These are phyloP conservation scores for Tetramorium alpestre DNA, from an alignment of 1,140 invertebrate genomes.

Conservation along the genomic window DNA sequence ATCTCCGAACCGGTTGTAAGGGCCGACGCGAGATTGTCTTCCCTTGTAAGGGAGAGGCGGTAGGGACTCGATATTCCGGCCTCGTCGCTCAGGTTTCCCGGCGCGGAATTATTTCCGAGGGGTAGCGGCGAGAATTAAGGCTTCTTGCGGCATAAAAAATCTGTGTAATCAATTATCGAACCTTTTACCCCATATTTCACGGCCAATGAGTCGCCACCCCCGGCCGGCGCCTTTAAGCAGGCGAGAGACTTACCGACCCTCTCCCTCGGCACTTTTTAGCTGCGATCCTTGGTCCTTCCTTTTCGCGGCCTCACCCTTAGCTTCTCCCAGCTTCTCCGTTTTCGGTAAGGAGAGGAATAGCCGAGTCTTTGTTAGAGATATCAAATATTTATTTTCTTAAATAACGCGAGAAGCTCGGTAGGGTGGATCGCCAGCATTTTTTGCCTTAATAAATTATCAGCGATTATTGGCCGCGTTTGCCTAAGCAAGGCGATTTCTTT, in stretches of 20 bases:
- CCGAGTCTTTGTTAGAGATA: conserved; percentile 75
- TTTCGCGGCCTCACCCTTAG: conserved; percentile 45
- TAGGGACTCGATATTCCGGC: conserved; percentile 78
- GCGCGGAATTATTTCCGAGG: conserved; percentile 81
- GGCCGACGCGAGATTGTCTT: conserved; percentile 57
- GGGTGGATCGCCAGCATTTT: conserved; percentile 64
- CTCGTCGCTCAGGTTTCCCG: conserved; percentile 80
- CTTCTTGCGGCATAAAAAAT: conserved; percentile 85
- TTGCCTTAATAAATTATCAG: conserved; percentile 77
- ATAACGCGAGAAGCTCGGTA: conserved; percentile 65
- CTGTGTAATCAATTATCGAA: conserved; percentile 86
- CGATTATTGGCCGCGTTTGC: conserved; percentile 74
- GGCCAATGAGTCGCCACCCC: conserved; percentile 82
- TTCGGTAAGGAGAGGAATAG: conserved; percentile 33
- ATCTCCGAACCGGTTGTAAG: conserved; percentile 60
- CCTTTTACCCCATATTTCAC: conserved; percentile 85
- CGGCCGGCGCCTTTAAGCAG: conserved; percentile 72
- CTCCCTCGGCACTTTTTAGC: conserved; percentile 77
- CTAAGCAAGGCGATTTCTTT: conserved; percentile 26
- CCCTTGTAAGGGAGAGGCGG: conserved; percentile 29
- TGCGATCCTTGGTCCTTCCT: conserved; percentile 56
- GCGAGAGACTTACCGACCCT: conserved; percentile 71
- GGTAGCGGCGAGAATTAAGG: conserved; percentile 83
- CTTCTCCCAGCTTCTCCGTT: conserved; percentile 1
- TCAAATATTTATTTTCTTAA: conserved; percentile 79